Evolutionary conservation across 2,797 vertebrate species (phyloP), one percentile per base, ranked within the genome.

Genomic region (Pogoniulus pusillus): DNA sequence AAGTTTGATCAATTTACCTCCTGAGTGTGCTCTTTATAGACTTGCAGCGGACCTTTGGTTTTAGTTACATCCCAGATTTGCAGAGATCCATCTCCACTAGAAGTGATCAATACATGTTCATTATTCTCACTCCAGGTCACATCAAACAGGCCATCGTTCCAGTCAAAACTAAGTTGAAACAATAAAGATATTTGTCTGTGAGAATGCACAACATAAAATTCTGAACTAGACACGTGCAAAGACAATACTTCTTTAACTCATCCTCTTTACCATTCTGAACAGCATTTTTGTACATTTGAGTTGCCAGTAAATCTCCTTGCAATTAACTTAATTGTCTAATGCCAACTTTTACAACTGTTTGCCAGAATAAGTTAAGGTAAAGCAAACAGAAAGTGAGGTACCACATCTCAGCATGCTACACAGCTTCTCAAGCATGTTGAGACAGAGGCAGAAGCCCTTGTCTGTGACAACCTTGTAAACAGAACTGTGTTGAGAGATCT

Each of bases 61-160:
- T 98, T 98, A 96, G 98, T 96, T 1, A 98, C 97, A 96, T 99
- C 99, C 99, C 99, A 99, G 54, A 99, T 96, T 96, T 99, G 99
- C 91, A 99, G 94, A n/a, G 98, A 98, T 68, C 99, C 99, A 77
- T 99, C 99, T 6, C 99, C 99, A 3, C 98, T 98, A 12, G 97
- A 98, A 2, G 98, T 98, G 88, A 99, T 97, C 93, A 99, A 68
- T 34, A 99, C 73, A 2, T 99, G 98, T 72, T 99, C 99, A 9
- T 99, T 99, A 84, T 96, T 97, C 94, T 99, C 99, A 62, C 99
- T 99, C 99, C 99, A 99, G 0, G 99, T 97, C 58, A 99, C 98
- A 39, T 99, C 99, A 71, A 99, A 99, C 20, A 99, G 96, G 5
- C 98, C 98, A 65, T 99, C 99, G 3, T 97, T 98, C 99, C 99